Base-by-base conservation (phyloP, 2,888 invertebrate genomes). In the Hartigia nigra region DNA sequence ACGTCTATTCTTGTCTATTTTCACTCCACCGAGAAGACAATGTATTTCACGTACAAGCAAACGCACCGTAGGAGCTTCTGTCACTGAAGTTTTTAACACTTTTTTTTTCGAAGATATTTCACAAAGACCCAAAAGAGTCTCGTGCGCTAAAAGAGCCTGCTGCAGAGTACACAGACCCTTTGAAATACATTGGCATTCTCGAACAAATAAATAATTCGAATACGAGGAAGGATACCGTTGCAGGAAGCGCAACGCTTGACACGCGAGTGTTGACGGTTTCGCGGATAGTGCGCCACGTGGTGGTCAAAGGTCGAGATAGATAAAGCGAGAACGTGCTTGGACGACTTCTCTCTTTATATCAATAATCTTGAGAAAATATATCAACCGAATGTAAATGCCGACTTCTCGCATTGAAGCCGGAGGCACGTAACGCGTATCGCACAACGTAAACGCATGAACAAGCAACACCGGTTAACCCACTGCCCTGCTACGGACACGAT, bases 281-380 rank as follows among this genome's bases (percentile, higher is more conserved):
- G 80, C 69, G 31, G n/a, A 70, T 39, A 74, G 74, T 81, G 83
- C 82, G 87, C 88, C 86, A 88, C 88, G 88, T 87, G 87, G 88
- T 88, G 86, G 86, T 85, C 83, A 83, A 85, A 84, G 85, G 84
- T 87, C 84, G 83, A 81, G 79, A 72, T 12, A 34, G 55, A 55
- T 55, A 55, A 23, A 55, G 55, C 55, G 14, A 55, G 55, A 55
- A 55, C 55, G 55, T 55, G 55, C 55, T 55, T 55, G 23, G 23
- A 55, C 23, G 55, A 23, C 5, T 55, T 3, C 9, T 14, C 14
- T 55, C 55, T 55, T 55, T 14, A 55, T 55, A 55, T 55, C 23
- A 55, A 55, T 23, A 55, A 23, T 55, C 9, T 55, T 23, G 9
- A 55, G 23, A 23, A 23, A 55, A 4, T 23, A 2, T 55, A 55